phyloP scores from a whole-genome alignment of 2,113 vertebrate genomes.

The Sylvilagus bachmani region DNA sequence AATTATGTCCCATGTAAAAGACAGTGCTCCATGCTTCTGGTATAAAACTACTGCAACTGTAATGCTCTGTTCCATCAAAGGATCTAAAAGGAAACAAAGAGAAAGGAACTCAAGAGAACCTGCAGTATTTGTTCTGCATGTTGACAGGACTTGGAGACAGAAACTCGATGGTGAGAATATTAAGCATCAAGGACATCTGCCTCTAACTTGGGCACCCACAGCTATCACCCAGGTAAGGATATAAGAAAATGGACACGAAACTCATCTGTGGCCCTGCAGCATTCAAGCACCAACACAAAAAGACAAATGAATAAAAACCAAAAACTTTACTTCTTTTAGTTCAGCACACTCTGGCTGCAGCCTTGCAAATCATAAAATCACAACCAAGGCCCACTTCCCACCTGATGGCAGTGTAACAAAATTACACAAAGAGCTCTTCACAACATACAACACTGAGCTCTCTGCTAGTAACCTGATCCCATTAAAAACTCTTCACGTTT shows the following conservation, averaged over 20 bases:
- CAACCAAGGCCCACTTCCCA: background rate
- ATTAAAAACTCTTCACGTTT: background rate
- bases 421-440: background rate
- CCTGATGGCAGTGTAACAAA: background rate
- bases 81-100: conserved; percentile 1
- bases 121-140: background rate
- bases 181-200: background rate
- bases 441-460: background rate
- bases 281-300: background rate
- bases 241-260: background rate
- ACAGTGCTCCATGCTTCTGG: background rate
- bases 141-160: background rate
- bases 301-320: background rate
- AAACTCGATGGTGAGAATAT: background rate
- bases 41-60: background rate
- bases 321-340: background rate
- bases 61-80: background rate
- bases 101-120: background rate
- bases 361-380: background rate
- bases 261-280: background rate
- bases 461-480: background rate
- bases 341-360: background rate
- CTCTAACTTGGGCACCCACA: background rate
- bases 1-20: background rate
- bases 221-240: background rate